phyloP scores from a whole-genome alignment of 2,113 vertebrate species.

The Catharus bicknelli region DNA sequence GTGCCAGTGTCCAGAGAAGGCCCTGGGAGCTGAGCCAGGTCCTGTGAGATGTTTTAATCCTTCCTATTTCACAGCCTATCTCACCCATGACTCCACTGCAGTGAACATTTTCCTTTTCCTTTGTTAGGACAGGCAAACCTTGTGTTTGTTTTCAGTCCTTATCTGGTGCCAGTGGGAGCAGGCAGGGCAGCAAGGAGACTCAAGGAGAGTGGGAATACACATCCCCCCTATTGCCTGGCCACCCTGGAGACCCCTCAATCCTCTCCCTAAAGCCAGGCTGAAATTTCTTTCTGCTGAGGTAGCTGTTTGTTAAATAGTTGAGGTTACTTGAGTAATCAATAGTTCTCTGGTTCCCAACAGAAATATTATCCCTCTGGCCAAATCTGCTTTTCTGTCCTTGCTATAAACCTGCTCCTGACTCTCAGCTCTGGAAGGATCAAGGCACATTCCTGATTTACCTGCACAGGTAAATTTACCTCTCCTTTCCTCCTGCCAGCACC shows the following conservation, averaged over 20 bases:
- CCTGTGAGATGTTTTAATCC: neutral
- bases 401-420: neutral
- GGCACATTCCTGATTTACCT: neutral
- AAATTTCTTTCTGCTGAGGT: slow-evolving; percentile 14
- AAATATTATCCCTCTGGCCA: neutral
- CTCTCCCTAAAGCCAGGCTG: neutral
- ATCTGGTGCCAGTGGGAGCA: neutral
- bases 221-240: neutral
- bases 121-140: neutral
- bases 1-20: slow-evolving; percentile 1
- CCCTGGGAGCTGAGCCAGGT: neutral
- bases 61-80: neutral
- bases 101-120: neutral
- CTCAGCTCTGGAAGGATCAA: neutral
- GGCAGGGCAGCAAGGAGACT: neutral
- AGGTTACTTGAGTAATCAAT: slow-evolving; percentile 34
- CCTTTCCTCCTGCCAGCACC: neutral
- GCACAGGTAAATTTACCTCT: neutral
- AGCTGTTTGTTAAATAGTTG: neutral
- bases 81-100: neutral
- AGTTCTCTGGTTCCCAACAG: neutral
- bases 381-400: neutral
- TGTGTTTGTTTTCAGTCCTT: slow-evolving; percentile 25
- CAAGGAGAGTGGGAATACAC: neutral
- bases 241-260: neutral